phyloP scores from a whole-genome alignment of 2,113 vertebrate species.

The Callipepla squamata region DNA sequence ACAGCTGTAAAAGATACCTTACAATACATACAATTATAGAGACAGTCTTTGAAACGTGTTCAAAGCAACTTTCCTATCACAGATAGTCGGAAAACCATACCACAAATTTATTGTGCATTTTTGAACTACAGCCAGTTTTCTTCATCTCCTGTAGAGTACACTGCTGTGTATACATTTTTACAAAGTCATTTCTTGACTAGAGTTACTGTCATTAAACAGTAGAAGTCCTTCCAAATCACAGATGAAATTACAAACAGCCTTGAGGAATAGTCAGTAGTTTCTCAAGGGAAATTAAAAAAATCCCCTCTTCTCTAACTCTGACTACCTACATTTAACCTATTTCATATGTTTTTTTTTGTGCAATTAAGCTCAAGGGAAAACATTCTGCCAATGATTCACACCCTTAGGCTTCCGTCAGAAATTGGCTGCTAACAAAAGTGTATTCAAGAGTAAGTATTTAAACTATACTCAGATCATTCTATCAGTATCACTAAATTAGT shows the following conservation, averaged over 20 bases:
- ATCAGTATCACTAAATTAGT: neutral
- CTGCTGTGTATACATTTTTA: neutral
- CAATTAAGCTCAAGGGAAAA: constrained; percentile 27
- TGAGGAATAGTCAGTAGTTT: neutral
- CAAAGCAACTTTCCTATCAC: neutral
- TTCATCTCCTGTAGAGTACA: neutral
- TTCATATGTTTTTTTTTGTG: neutral
- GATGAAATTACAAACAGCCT: neutral
- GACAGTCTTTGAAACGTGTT: neutral
- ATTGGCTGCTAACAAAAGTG: constrained; percentile 1
- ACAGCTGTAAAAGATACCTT: neutral
- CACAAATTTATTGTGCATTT: neutral
- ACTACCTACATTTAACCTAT: neutral
- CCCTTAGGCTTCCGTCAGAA: constrained; percentile 26
- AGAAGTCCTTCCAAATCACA: constrained; percentile 21
- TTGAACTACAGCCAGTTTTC: neutral
- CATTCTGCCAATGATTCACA: neutral
- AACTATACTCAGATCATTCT: constrained; percentile 38
- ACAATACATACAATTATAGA: neutral
- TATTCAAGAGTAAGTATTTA: constrained; percentile 28
- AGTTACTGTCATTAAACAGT: neutral
- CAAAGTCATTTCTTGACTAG: neutral
- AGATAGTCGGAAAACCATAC: no score
- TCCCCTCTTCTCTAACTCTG: neutral
- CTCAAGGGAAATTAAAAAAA: constrained; percentile 48